Evolutionary conservation across 2,797 vertebrate species (phyloP).

Genomic region (Typhlichthys subterraneus): DNA sequence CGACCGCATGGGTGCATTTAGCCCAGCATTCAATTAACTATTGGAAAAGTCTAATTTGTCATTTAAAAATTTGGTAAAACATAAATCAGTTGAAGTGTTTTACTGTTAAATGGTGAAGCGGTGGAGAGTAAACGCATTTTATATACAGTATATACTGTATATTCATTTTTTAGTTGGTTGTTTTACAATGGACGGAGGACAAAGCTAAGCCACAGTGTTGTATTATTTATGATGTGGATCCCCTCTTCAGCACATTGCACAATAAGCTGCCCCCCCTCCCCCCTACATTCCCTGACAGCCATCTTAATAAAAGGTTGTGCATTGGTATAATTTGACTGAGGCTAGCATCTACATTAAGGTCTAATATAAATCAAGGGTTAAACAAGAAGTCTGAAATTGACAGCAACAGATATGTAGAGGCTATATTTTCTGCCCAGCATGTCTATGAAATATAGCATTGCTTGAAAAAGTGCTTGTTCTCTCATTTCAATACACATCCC

Average conservation of each 20-base stretch:
- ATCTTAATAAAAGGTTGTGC: constrained; percentile 47
- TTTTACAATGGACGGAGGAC: background rate
- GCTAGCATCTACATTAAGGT: constrained; percentile 26
- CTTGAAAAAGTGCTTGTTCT: too few relatives aligned
- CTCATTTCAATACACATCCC: too few relatives aligned
- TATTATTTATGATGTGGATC: too few relatives aligned
- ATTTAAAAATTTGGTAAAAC: constrained; percentile 65
- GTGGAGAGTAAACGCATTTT: constrained; percentile 33
- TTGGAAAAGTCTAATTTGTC: constrained; percentile 67
- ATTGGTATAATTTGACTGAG: constrained; percentile 35
- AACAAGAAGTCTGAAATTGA: constrained; percentile 24
- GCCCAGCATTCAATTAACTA: constrained; percentile 62
- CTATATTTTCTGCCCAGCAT: too few relatives aligned
- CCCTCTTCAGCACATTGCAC: too few relatives aligned
- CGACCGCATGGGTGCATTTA: constrained; percentile 57
- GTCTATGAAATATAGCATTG: too few relatives aligned
- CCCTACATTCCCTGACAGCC: constrained; percentile 19
- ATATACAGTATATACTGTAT: too few relatives aligned
- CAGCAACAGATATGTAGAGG: constrained; percentile 2
- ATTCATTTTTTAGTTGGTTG: constrained; percentile 6
- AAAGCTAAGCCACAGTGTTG: background rate
- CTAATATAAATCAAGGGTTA: constrained; percentile 33
- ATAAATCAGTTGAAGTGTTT: constrained; percentile 45
- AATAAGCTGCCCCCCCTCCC: too few relatives aligned
- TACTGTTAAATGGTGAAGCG: constrained; percentile 38